A percentile compares a stretch with the other conserved stretches of the same genome.
phyloP scores from a whole-genome alignment of 1,140 invertebrate species.

The Danaus melanippus region DNA sequence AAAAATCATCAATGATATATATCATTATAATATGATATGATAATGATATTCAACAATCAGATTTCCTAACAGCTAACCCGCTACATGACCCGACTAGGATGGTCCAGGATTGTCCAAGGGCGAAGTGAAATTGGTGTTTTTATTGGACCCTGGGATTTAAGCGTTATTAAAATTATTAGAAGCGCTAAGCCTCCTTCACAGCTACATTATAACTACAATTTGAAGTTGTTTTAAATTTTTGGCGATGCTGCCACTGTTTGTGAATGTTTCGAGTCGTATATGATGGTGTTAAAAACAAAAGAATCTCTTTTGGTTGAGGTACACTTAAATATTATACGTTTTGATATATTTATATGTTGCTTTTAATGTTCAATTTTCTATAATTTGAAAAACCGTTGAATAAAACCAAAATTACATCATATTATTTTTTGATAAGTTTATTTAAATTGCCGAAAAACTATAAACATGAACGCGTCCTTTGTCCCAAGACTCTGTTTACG shows the following conservation, averaged over 20 bases:
- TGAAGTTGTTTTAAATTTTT: slow-evolving; percentile 11
- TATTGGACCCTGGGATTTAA: slow-evolving; percentile 60
- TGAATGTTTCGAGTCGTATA: too few species aligned
- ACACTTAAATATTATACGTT: too few species aligned
- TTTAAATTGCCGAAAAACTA: too few species aligned
- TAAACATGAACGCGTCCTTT: too few species aligned
- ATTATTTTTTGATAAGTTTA: too few species aligned
- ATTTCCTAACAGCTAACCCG: slow-evolving; percentile 18
- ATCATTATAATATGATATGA: slow-evolving; percentile 9
- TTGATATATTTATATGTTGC: too few species aligned
- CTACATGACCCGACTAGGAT: slow-evolving; percentile 40
- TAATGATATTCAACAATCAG: slow-evolving; percentile 17
- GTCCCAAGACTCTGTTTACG: too few species aligned
- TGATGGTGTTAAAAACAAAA: too few species aligned
- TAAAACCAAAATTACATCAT: not conserved
- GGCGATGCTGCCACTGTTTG: too few species aligned
- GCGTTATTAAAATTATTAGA: slow-evolving; percentile 16
- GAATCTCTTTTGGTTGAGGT: too few species aligned
- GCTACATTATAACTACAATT: slow-evolving; percentile 13
- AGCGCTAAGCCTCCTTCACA: slow-evolving; percentile 15
- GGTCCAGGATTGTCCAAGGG: slow-evolving; percentile 62
- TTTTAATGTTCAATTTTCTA: too few species aligned
- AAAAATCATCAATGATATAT: slow-evolving; percentile 8
- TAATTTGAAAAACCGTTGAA: too few species aligned
- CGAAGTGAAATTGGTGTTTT: slow-evolving; percentile 60